Evolutionary conservation across 2,888 invertebrate species (phyloP), one percentile per base, ranked within the genome.

Genomic region (Fabriciana adippe): DNA sequence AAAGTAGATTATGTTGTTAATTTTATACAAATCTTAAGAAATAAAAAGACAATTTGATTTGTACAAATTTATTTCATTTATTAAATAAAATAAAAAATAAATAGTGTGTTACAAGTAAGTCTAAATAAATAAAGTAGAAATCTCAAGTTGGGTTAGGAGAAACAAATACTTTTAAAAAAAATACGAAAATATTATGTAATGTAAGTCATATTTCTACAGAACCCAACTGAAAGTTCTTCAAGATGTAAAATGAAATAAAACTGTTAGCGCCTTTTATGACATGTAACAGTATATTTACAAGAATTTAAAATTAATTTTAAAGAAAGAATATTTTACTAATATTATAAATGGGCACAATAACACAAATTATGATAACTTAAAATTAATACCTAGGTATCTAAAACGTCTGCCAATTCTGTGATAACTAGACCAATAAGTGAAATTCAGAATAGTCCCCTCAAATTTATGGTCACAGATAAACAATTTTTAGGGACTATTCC

Each of bases 141-240:
- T 92, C 92, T 92, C 92, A 92, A 92, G 92, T 92, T 92, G 92
- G 90, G 92, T 92, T 92, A 81, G 81, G 87, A 85, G 87, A 90
- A 92, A 90, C 84, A 78, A 75, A 74, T 55, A 50, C 51, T 55
- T 68, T 53, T 48, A 50, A 59, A 65, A 35, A 51, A 66, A 65
- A 50, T 70, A 55, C 48, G 35, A 66, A 53, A 68, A 62, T 54
- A 65, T 41, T 48, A 59, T 65, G 47, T 51, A 64, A 62, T 61
- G 66, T 56, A 64, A 60, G 70, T 69, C 31, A 56, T 50, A 70
- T 91, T 92, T 90, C 89, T 78, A 70, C 90, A 82, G 80, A 93
- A 93, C 93, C 93, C 93, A 93, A 93, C 93, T 89, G 93, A 93
- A 93, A 93, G 93, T 92, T 88, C 91, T 73, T 50, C 72, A 81